These are phyloP conservation scores for Nycteola revayana DNA, from an alignment of 2,888 invertebrate genomes.

Conservation along the genomic window DNA sequence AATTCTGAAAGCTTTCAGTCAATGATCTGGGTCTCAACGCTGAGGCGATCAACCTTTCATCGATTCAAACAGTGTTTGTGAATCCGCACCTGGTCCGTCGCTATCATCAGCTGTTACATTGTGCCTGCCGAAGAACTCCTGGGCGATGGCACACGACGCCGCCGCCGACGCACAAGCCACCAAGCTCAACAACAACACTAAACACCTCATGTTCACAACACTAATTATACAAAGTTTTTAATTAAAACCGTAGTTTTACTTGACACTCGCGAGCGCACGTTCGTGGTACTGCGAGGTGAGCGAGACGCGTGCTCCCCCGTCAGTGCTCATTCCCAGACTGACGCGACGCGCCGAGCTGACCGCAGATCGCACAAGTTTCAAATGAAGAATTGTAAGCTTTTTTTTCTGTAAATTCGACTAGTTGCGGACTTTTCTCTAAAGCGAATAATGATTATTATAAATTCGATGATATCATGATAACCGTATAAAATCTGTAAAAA, in stretches of 20 bases:
- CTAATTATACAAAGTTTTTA: conserved; percentile 43
- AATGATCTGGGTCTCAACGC: conserved; percentile 9
- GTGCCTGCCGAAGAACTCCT: conserved; percentile 68
- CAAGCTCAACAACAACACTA: conserved; percentile 58
- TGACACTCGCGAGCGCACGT: conserved; percentile 66
- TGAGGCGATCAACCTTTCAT: conserved; percentile 9
- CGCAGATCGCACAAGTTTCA: conserved; percentile 49
- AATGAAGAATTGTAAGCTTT: conserved; percentile 61
- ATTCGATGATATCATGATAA: conserved; percentile 46
- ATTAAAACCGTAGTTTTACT: conserved; percentile 48
- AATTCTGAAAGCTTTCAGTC: conserved; percentile 21
- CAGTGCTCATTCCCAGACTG: conserved; percentile 72
- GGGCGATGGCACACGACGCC: conserved; percentile 55
- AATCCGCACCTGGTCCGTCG: conserved; percentile 68
- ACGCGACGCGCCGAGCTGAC: conserved; percentile 36
- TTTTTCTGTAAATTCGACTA: conserved; percentile 23
- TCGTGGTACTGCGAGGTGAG: conserved; percentile 44
- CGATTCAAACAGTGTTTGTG: conserved; percentile 34
- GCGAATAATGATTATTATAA: conserved; percentile 52
- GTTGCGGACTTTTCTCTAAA: conserved; percentile 51
- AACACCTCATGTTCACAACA: conserved; percentile 74
- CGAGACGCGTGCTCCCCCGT: conserved; percentile 66
- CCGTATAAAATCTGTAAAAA: conserved; percentile 34
- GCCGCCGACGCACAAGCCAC: conserved; percentile 54
- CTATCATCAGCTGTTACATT: conserved; percentile 76